Percentiles rank a stretch among this genome's conserved stretches.
Conservation (phyloP, 2,113 vertebrate species). For the Sisor rabdophorus region DNA sequence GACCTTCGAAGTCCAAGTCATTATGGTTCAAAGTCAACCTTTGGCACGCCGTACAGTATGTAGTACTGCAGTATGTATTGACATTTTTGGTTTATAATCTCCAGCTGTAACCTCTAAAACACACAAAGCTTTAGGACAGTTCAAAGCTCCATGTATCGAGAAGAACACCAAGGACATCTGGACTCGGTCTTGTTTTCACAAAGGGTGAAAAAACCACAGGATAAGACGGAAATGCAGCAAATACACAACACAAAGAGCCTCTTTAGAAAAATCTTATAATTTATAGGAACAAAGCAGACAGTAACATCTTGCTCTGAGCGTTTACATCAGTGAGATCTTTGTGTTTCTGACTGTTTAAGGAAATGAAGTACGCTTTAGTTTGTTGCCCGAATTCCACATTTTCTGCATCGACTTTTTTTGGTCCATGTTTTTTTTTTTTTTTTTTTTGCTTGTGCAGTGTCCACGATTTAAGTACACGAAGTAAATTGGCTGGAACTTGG, state of each 20-base stretch:
- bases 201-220: constrained; percentile 32
- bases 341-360: constrained; percentile 54
- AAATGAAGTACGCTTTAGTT: constrained; percentile 60
- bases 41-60: constrained; percentile 47
- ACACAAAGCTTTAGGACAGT: constrained; percentile 49
- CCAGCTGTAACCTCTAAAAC: constrained; percentile 40
- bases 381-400: constrained; percentile 56
- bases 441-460: constrained; percentile 58
- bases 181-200: constrained; percentile 33
- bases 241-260: constrained; percentile 25
- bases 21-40: constrained; percentile 38
- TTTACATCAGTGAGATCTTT: constrained; percentile 57
- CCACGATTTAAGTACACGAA: constrained; percentile 38
- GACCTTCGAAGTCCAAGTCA: not conserved
- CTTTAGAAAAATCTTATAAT: constrained; percentile 49
- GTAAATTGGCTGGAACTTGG: constrained; percentile 57
- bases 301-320: constrained; percentile 44
- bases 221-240: constrained; percentile 36
- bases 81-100: constrained; percentile 49
- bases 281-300: constrained; percentile 55
- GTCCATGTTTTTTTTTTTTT: constrained; percentile 64
- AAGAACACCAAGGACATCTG: constrained; percentile 32
- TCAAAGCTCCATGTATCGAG: constrained; percentile 37
- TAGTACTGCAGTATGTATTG: constrained; percentile 28
- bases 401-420: constrained; percentile 51